These are phyloP conservation scores for Lycaena phlaeas DNA, from an alignment of 2,888 invertebrate genomes.

Conservation along the genomic window DNA sequence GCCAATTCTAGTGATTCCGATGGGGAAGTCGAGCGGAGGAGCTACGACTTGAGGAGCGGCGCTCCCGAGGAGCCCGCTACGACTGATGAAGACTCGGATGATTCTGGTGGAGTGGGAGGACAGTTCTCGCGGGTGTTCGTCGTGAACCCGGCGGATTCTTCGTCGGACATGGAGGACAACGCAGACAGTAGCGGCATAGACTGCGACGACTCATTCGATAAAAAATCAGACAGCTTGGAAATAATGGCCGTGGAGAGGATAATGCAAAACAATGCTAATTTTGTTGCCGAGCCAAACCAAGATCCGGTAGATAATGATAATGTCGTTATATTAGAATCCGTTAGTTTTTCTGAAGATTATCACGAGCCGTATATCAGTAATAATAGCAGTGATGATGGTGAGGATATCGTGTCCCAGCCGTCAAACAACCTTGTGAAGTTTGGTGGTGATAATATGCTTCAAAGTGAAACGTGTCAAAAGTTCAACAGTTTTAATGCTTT, in stretches of 20 bases:
- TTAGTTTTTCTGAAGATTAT: constrained; percentile 49
- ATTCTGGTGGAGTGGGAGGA: constrained; percentile 71
- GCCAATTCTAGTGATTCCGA: constrained; percentile 60
- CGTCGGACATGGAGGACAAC: constrained; percentile 74
- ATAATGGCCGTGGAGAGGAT: constrained; percentile 41
- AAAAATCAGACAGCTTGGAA: constrained; percentile 58
- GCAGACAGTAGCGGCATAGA: constrained; percentile 74
- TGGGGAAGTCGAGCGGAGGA: constrained; percentile 49
- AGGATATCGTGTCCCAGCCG: constrained; percentile 29
- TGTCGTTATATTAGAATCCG: constrained; percentile 48
- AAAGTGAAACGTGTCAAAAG: constrained; percentile 57
- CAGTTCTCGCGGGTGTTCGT: constrained; percentile 79
- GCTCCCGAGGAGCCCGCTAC: constrained; percentile 64
- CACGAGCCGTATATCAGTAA: constrained; percentile 37
- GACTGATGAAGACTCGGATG: constrained; percentile 62
- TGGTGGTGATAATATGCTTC: constrained; percentile 60
- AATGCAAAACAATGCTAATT: constrained; percentile 37
- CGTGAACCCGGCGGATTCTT: constrained; percentile 76
- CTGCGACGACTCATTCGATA: constrained; percentile 76
- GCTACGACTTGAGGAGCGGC: constrained; percentile 58
- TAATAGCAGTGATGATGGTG: constrained; percentile 32
- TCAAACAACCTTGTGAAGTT: constrained; percentile 45
- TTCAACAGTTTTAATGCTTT: constrained; percentile 60
- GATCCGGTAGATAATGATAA: constrained; percentile 35
- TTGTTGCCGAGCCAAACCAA: constrained; percentile 32